Base-by-base conservation (phyloP, 2,888 invertebrate genomes). In the Epicampocera succincta region DNA sequence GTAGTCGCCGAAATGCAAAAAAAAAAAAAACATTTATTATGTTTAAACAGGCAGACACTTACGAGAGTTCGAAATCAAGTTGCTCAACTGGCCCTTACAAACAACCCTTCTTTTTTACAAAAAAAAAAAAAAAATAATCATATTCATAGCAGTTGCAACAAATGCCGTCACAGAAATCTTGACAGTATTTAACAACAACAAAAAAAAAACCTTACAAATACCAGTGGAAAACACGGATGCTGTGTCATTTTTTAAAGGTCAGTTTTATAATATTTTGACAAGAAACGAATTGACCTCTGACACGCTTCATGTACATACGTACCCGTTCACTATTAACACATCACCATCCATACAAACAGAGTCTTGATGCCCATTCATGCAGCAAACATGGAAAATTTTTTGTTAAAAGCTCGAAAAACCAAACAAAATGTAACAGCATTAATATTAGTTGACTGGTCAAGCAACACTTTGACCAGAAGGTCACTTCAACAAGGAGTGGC, bases 251-350 rank as follows among this genome's bases (percentile, higher is more conserved):
- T 56, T 40, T 15, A 68, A 68, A 69, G 73, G 77, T 77, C 81
- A 77, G 54, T 48, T 19, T 21, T 63, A 56, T 48, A 68, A 77
- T 74, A 60, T 77, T 77, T 78, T 82, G 71, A 78, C 78, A 75
- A 42, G 52, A 40, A 74, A 56, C 71, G 44, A 25, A 52, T 71
- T 82, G 78, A 82, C 82, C 82, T 74, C 52, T 82, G 76, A 82
- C 82, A 78, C 74, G 58, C 60, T 74, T 74, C 19, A 65, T 17
- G 38, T 29, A 54, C n/a, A n/a, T n/a, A n/a, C n/a, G n/a, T n/a
- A n/a, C 33, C 3, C 25, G 25, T 58, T 38, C 58, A 17, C 54
- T 50, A 33, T 60, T 44, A 68, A 29, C 42, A 42, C 52, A 17
- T 21, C n/a, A 46, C 33, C 3, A 40, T 8, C 15, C 21, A 63